Percentiles rank a stretch among this genome's conserved stretches.
Conservation (phyloP, 2,888 invertebrate genomes). For the Zaprionus obscuricornis region DNA sequence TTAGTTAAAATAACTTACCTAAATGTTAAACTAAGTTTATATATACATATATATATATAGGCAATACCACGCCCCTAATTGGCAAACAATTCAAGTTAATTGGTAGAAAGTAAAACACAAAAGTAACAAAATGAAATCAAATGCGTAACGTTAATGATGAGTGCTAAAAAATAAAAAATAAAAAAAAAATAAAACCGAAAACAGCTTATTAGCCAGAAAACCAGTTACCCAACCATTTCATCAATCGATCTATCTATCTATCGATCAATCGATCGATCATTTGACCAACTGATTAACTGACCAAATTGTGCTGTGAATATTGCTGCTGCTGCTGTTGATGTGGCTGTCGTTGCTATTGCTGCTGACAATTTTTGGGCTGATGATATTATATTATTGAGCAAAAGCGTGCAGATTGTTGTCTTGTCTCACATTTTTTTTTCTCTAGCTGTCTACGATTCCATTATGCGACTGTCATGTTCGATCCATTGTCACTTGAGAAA, state of each 20-base stretch:
- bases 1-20: conserved; percentile 71
- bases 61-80: conserved; percentile 43
- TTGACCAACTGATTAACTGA: conserved; percentile 26
- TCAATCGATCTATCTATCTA: conserved; percentile 3
- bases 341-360: conserved; percentile 12
- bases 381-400: conserved; percentile 25
- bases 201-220: conserved; percentile 56
- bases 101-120: conserved; percentile 70
- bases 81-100: conserved; percentile 65
- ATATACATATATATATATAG: too few species aligned
- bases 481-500: conserved; percentile 65
- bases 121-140: conserved; percentile 29
- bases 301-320: conserved; percentile 12
- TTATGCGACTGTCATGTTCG: conserved; percentile 48
- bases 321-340: conserved; percentile 8
- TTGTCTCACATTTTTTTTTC: too few species aligned
- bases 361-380: conserved; percentile 15
- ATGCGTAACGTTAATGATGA: conserved; percentile 58
- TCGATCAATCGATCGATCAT: too few species aligned
- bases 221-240: conserved; percentile 63
- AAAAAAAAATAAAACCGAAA: conserved; percentile 1
- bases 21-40: conserved; percentile 12
- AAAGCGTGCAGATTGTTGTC: conserved; percentile 55
- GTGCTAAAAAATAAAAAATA: conserved; percentile 20
- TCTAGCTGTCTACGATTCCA: conserved; percentile 35